Conservation (phyloP, 2,888 invertebrate genomes). For the Drosophila paracracens region DNA sequence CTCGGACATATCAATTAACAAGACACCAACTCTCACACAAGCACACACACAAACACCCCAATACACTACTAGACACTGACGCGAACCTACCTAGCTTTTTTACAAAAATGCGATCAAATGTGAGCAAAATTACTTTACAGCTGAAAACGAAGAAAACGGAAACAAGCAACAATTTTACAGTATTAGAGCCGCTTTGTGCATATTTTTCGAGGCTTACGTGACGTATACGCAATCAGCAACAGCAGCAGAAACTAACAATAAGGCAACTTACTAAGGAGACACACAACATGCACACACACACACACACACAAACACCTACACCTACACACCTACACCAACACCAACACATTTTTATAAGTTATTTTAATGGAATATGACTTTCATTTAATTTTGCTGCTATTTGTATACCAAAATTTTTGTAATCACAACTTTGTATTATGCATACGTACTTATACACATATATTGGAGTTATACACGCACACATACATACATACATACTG, state of each 20-base stretch:
- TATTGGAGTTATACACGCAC: conserved; percentile 38
- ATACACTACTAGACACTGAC: conserved; percentile 60
- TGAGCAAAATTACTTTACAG: conserved; percentile 76
- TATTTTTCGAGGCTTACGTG: conserved; percentile 77
- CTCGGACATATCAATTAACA: conserved; percentile 78
- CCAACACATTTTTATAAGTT: neutral
- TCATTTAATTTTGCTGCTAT: conserved; percentile 44
- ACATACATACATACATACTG: conserved; percentile 32
- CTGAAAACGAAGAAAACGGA: conserved; percentile 29
- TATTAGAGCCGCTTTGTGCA: conserved; percentile 77
- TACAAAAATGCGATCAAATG: conserved; percentile 66
- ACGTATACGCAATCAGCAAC: conserved; percentile 79
- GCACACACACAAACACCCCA: conserved; percentile 24
- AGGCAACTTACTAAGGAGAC: conserved; percentile 37
- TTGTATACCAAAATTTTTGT: conserved; percentile 38
- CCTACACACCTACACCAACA: neutral
- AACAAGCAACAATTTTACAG: conserved; percentile 77
- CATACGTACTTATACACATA: conserved; percentile 27
- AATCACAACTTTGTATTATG: conserved; percentile 13
- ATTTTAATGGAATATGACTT: conserved; percentile 36
- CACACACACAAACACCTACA: conserved; percentile 1
- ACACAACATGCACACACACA: conserved; percentile 16
- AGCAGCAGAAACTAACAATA: conserved; percentile 61
- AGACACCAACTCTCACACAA: conserved; percentile 58
- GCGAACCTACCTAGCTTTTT: conserved; percentile 81